phyloP scores from a whole-genome alignment of 2,113 vertebrate species.

The Salvelinus fontinalis region DNA sequence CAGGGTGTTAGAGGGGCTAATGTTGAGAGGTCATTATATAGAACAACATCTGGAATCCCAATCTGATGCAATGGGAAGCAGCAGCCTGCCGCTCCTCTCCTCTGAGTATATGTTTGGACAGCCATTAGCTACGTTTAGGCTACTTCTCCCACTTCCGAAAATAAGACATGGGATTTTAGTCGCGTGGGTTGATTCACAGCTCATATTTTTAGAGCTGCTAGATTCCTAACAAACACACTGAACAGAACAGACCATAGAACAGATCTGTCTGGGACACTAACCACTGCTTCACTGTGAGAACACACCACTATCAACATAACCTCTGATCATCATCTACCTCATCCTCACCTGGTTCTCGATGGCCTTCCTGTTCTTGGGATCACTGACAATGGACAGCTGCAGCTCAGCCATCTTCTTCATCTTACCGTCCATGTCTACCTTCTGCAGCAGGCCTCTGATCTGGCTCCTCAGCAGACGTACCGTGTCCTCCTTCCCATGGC shows the following conservation, averaged over 20 bases:
- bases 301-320: background rate
- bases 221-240: background rate
- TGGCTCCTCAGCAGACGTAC: constrained; percentile 86
- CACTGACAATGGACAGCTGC: constrained; percentile 87
- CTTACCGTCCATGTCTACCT: constrained; percentile 97
- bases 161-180: constrained; percentile 30
- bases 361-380: constrained; percentile 93
- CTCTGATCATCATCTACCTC: background rate
- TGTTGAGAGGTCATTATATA: constrained; percentile 44
- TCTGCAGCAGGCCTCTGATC: constrained; percentile 87
- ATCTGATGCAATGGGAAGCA: constrained; percentile 55
- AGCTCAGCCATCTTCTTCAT: constrained; percentile 99
- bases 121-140: constrained; percentile 54
- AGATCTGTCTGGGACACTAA: background rate
- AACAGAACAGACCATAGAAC: background rate
- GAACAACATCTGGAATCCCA: constrained; percentile 71
- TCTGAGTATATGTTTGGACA: constrained; percentile 45
- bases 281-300: background rate
- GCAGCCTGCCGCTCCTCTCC: background rate
- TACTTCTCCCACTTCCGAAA: constrained; percentile 39
- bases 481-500: constrained; percentile 93
- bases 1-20: constrained; percentile 42
- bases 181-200: constrained; percentile 7
- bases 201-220: background rate
- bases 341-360: constrained; percentile 92